phyloP scores from a whole-genome alignment of 2,888 invertebrate species.

The Gastrophysa polygoni region DNA sequence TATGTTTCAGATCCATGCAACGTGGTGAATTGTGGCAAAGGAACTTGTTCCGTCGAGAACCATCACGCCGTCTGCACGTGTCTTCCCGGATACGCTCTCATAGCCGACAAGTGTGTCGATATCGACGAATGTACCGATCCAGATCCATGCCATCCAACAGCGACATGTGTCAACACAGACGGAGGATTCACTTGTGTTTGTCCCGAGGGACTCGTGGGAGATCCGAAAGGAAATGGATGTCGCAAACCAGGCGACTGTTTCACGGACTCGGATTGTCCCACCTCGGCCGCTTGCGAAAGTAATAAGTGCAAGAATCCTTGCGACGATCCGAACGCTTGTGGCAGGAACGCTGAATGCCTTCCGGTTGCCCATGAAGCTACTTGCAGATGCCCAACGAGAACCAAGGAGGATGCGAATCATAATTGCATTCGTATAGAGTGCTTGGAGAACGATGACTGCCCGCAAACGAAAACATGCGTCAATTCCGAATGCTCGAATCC shows the following conservation, averaged over 20 bases:
- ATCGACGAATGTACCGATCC: constrained; percentile 75
- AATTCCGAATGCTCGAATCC: constrained; percentile 82
- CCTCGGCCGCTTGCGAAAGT: constrained; percentile 75
- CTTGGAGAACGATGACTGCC: constrained; percentile 77
- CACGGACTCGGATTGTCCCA: constrained; percentile 79
- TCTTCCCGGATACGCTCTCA: constrained; percentile 72
- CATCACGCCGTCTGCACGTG: constrained; percentile 79
- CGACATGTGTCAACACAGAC: constrained; percentile 75
- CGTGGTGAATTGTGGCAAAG: constrained; percentile 77
- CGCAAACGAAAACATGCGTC: constrained; percentile 73
- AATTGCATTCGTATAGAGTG: constrained; percentile 80
- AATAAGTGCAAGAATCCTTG: constrained; percentile 82
- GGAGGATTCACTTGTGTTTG: constrained; percentile 82
- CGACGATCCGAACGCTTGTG: constrained; percentile 69
- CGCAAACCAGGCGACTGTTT: constrained; percentile 83
- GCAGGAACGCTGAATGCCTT: constrained; percentile 76
- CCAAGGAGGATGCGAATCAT: constrained; percentile 75
- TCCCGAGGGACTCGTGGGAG: constrained; percentile 79
- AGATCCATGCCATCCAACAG: constrained; percentile 80
- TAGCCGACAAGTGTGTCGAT: constrained; percentile 74
- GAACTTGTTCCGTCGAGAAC: constrained; percentile 74
- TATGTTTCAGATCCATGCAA: constrained; percentile 77
- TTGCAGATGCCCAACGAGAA: constrained; percentile 77
- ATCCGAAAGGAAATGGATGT: constrained; percentile 75
- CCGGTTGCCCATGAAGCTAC: constrained; percentile 71